Percentiles rank a stretch among this genome's conserved stretches.
These are phyloP conservation scores for Labeo calbasu DNA, from an alignment of 2,797 vertebrate species.

Conservation along the genomic window DNA sequence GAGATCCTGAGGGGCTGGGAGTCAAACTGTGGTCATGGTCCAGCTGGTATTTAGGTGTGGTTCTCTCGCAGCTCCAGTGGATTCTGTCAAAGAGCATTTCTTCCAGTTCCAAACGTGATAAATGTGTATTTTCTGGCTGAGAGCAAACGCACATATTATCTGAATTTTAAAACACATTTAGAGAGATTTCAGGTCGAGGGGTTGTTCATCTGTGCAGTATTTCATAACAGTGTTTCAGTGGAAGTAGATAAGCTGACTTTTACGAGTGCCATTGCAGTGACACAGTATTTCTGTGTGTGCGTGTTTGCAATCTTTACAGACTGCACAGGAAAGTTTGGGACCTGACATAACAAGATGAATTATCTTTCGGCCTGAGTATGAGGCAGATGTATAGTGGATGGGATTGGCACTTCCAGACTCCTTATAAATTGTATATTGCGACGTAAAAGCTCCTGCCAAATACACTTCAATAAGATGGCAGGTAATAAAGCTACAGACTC, in stretches of 20 bases:
- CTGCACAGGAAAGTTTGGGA: background rate
- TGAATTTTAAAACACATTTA: background rate
- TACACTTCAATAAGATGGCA: conserved; percentile 15
- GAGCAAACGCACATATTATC: background rate
- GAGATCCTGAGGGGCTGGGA: background rate
- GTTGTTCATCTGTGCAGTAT: background rate
- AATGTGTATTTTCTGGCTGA: background rate
- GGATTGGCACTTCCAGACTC: conserved; percentile 27
- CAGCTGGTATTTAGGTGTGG: background rate
- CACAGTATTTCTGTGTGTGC: background rate
- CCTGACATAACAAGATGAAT: conserved; percentile 7
- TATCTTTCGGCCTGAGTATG: conserved; percentile 11
- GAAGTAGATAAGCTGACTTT: conserved; percentile 25
- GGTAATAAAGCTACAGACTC: conserved; percentile 22
- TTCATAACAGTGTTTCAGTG: background rate
- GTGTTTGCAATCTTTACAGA: background rate
- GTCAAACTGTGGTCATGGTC: background rate
- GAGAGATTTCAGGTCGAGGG: conserved; percentile 7
- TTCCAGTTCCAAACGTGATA: background rate
- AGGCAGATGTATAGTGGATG: conserved; percentile 18
- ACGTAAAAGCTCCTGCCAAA: conserved; percentile 30
- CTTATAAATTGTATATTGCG: conserved; percentile 19
- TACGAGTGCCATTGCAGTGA: background rate
- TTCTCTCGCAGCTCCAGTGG: background rate
- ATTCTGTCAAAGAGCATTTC: background rate